Evolutionary conservation across 2,797 vertebrate species (phyloP).

Genomic region (Lerista edwardsae): DNA sequence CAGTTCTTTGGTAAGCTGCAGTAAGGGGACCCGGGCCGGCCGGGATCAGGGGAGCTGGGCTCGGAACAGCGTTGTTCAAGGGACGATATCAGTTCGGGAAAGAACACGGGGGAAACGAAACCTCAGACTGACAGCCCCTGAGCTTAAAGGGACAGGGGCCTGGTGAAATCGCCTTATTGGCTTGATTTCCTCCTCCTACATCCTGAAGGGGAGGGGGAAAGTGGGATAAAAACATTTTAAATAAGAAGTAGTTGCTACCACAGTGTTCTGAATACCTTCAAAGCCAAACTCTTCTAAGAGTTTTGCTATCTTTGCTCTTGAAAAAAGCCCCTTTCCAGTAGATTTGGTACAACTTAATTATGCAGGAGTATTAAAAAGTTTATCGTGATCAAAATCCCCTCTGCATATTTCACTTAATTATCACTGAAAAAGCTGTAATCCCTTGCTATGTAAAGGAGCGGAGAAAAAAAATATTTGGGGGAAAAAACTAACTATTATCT

Average conservation of each 20-base stretch:
- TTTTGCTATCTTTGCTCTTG: slow-evolving; percentile 14
- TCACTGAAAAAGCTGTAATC: slow-evolving; percentile 48
- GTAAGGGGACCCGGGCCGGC: too few relatives aligned
- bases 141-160: too few relatives aligned
- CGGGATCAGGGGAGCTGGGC: too few relatives aligned
- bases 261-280: neutral
- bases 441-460: slow-evolving; percentile 27
- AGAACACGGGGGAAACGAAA: too few relatives aligned
- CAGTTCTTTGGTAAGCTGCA: too few relatives aligned
- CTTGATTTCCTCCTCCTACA: too few relatives aligned
- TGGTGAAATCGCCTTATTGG: too few relatives aligned
- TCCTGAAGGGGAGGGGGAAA: too few relatives aligned
- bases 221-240: too few relatives aligned
- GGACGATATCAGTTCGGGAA: too few relatives aligned
- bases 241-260: neutral
- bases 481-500: slow-evolving; percentile 37
- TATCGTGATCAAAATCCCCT: slow-evolving; percentile 41
- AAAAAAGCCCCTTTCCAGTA: slow-evolving; percentile 10
- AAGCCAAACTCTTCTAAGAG: slow-evolving; percentile 12
- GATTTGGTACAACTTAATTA: slow-evolving; percentile 41
- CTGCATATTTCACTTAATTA: slow-evolving; percentile 38
- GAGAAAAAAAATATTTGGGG: slow-evolving; percentile 3
- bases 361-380: slow-evolving; percentile 44
- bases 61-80: too few relatives aligned
- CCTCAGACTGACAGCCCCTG: too few relatives aligned